Evolutionary conservation across 2,113 vertebrate genomes (phyloP).

Genomic region (Megaceryle torquata): DNA sequence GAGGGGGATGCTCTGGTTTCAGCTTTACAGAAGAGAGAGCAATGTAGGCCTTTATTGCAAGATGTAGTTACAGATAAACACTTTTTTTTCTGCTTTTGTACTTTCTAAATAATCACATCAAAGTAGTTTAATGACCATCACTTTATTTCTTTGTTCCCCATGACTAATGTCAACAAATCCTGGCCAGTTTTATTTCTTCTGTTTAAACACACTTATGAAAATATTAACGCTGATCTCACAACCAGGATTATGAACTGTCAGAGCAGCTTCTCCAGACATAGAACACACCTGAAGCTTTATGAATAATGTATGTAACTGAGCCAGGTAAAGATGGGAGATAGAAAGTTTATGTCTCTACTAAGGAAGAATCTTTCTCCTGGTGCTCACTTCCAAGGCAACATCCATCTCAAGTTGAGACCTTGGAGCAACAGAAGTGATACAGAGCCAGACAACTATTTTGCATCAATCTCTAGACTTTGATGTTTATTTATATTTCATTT

Average conservation of each 20-base stretch:
- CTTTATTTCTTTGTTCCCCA: not conserved
- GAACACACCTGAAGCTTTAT: not conserved
- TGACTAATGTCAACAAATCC: not conserved
- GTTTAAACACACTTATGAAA: not conserved
- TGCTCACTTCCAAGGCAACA: not conserved
- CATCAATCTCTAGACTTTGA: not conserved
- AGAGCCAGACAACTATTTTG: not conserved
- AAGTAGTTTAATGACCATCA: not conserved
- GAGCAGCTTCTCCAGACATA: not conserved
- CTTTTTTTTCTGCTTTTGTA: not conserved
- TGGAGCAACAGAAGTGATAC: not conserved
- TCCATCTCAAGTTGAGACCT: not conserved
- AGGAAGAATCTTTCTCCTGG: not conserved
- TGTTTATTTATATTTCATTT: not conserved
- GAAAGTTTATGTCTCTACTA: not conserved
- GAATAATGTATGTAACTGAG: not conserved
- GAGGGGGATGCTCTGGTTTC: not conserved
- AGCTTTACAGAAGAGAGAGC: not conserved
- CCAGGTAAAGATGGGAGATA: not conserved
- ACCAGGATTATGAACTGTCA: not conserved
- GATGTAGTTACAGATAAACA: not conserved
- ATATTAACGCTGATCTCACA: not conserved
- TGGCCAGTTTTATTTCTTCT: not conserved
- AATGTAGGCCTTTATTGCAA: not conserved
- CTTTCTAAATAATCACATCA: not conserved